phyloP scores from a whole-genome alignment of 2,797 vertebrate genomes.

The Micromesistius poutassou region DNA sequence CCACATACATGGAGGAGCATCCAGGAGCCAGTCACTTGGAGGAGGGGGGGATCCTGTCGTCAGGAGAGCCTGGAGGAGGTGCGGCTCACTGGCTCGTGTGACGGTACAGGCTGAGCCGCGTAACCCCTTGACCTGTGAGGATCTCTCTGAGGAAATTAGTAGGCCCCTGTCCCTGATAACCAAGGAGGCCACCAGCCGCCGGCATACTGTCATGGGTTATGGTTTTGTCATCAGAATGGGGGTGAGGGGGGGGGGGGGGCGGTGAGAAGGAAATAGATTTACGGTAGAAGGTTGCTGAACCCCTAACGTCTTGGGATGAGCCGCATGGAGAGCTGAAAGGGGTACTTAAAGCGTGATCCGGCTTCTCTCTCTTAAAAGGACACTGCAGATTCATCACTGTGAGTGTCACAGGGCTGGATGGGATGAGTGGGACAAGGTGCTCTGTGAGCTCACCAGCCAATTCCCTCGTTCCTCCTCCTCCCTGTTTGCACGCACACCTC shows the following conservation, averaged over 20 bases:
- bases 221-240: slow-evolving; percentile 20
- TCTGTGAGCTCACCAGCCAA: too few species aligned
- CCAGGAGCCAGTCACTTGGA: slow-evolving; percentile 26
- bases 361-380: not conserved
- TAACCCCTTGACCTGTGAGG: slow-evolving; percentile 27
- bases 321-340: not conserved
- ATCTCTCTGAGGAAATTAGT: slow-evolving; percentile 42
- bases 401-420: not conserved
- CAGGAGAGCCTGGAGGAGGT: slow-evolving; percentile 16
- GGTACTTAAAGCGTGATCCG: not conserved
- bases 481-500: not conserved
- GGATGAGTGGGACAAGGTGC: not conserved
- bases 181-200: not conserved
- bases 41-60: slow-evolving; percentile 6
- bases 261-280: not conserved
- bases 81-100: slow-evolving; percentile 9
- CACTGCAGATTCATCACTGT: not conserved
- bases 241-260: too few species aligned
- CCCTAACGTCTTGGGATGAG: not conserved
- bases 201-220: slow-evolving; percentile 10
- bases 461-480: too few species aligned
- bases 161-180: slow-evolving; percentile 28
- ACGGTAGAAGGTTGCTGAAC: not conserved
- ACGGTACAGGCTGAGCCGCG: slow-evolving; percentile 21
- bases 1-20: not conserved